Percentiles rank a stretch among this genome's conserved stretches.
These are phyloP conservation scores for Champsocephalus esox DNA, from an alignment of 2,797 vertebrate species.

Conservation along the genomic window DNA sequence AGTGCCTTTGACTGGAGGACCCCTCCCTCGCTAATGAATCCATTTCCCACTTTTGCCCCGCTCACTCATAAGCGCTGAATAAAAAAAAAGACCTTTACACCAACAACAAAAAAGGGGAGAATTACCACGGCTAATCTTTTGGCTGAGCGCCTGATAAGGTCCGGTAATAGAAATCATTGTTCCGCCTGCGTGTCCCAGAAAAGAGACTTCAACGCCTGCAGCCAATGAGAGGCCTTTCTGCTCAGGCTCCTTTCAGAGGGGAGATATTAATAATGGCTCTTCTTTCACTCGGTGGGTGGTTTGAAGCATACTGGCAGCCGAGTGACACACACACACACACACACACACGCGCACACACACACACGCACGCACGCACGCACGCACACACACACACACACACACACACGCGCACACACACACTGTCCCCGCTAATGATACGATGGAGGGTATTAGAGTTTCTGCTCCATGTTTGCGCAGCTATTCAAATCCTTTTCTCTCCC, in stretches of 20 bases:
- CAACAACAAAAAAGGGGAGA: conserved; percentile 39
- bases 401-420: conserved; percentile 30
- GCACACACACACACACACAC: conserved; percentile 22
- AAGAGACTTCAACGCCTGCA: conserved; percentile 48
- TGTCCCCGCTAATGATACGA: conserved; percentile 66
- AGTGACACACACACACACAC: conserved; percentile 58
- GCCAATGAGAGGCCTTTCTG: conserved; percentile 48
- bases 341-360: background rate
- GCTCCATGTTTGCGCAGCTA: conserved; percentile 39
- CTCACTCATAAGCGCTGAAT: conserved; percentile 45
- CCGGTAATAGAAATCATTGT: conserved; percentile 70
- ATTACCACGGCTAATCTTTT: conserved; percentile 66
- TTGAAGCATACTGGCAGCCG: conserved; percentile 54
- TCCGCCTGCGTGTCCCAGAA: conserved; percentile 61
- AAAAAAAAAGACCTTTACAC: conserved; percentile 48
- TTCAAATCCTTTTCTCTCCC: conserved; percentile 41
- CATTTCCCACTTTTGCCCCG: conserved; percentile 15
- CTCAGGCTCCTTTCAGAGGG: conserved; percentile 57
- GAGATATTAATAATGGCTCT: conserved; percentile 62
- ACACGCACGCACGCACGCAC: background rate
- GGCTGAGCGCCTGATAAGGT: conserved; percentile 67
- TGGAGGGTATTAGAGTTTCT: conserved; percentile 50
- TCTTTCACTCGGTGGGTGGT: conserved; percentile 62
- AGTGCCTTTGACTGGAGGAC: conserved; percentile 36
- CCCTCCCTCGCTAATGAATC: conserved; percentile 44